Percentiles rank a stretch among this genome's conserved stretches.
Evolutionary conservation across 2,113 vertebrate genomes (phyloP).

Genomic region (Chelonoidis abingdonii): DNA sequence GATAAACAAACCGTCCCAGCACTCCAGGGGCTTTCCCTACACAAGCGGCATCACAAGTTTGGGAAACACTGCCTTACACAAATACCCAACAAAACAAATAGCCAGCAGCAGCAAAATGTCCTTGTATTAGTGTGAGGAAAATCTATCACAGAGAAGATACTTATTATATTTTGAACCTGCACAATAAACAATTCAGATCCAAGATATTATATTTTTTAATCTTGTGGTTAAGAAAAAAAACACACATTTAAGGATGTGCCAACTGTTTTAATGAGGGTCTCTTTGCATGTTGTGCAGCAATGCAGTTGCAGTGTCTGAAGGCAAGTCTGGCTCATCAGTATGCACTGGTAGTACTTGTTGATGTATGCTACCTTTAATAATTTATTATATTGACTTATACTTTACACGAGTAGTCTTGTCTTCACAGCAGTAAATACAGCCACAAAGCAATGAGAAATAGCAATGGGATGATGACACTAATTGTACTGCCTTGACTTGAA

Average conservation of each 20-base stretch:
- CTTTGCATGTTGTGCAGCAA: background rate
- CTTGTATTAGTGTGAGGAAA: background rate
- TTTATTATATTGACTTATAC: slow-evolving; percentile 82
- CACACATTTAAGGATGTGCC: background rate
- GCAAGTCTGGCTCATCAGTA: slow-evolving; percentile 71
- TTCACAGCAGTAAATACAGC: slow-evolving; percentile 86
- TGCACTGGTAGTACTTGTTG: slow-evolving; percentile 64
- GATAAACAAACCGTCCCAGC: too few relatives aligned
- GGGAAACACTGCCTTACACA: background rate
- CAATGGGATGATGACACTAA: slow-evolving; percentile 80
- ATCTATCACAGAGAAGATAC: background rate
- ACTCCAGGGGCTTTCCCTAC: too few relatives aligned
- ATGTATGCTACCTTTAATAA: slow-evolving; percentile 79
- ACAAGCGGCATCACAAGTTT: too few relatives aligned
- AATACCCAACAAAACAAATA: background rate
- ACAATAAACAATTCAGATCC: background rate
- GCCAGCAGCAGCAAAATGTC: background rate
- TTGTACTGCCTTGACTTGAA: slow-evolving; percentile 79
- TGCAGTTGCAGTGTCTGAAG: background rate
- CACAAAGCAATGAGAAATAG: slow-evolving; percentile 78
- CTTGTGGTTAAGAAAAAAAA: background rate
- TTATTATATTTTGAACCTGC: background rate
- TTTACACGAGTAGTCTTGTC: slow-evolving; percentile 78
- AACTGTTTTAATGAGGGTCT: background rate
- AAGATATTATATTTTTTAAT: slow-evolving; percentile 14